A percentile compares a stretch with the other conserved stretches of the same genome.
These are phyloP conservation scores for Hyperopisus bebe DNA, from an alignment of 2,113 vertebrate species.

Conservation along the genomic window DNA sequence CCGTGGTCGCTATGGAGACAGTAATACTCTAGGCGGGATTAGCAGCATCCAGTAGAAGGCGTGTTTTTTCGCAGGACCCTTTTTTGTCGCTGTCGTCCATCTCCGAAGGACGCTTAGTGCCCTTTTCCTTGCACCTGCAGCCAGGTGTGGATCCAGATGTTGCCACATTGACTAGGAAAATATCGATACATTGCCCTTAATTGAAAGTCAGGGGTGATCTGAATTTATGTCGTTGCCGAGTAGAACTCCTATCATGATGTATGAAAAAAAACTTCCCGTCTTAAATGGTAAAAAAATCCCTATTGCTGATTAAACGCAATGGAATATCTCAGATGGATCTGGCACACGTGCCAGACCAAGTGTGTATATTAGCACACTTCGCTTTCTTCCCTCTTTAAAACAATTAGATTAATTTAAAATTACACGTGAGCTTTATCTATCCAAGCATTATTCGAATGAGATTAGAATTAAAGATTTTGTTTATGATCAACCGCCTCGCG, in stretches of 20 bases:
- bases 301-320: constrained; percentile 20
- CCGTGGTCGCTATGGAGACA: constrained; percentile 86
- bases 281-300: background rate
- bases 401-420: constrained; percentile 3
- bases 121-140: background rate
- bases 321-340: background rate
- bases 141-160: background rate
- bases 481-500: background rate
- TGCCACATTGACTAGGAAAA: background rate
- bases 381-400: background rate
- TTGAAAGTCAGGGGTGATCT: constrained; percentile 4
- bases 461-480: background rate
- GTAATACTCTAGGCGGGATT: constrained; percentile 79
- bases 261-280: background rate
- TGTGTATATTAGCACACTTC: background rate
- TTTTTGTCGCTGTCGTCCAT: constrained; percentile 38
- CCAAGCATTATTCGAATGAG: background rate
- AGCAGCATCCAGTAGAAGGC: constrained; percentile 80
- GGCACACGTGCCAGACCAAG: background rate
- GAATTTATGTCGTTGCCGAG: constrained; percentile 22
- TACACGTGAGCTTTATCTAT: constrained; percentile 1
- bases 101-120: constrained; percentile 14
- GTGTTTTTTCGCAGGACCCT: constrained; percentile 51
- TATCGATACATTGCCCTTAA: background rate
- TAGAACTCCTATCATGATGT: background rate